Evolutionary conservation across 2,797 vertebrate genomes (phyloP).

Genomic region (Mustela erminea): DNA sequence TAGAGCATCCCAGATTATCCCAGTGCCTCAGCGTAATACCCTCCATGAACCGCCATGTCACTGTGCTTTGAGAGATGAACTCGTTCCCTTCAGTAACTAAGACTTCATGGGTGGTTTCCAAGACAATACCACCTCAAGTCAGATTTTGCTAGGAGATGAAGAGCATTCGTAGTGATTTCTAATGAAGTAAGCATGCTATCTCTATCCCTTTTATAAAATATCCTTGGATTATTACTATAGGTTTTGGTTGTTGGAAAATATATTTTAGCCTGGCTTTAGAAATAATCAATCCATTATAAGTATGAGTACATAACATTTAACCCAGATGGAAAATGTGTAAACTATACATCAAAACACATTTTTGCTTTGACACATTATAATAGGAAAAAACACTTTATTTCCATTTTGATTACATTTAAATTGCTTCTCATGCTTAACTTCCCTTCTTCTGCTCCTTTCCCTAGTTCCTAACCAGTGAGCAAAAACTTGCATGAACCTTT

Average conservation of each 20-base stretch:
- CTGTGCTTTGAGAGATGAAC: too few relatives aligned
- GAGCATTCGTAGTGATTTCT: neutral
- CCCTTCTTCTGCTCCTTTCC: neutral
- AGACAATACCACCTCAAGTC: neutral
- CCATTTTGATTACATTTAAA: neutral
- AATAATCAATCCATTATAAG: neutral
- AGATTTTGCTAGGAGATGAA: neutral
- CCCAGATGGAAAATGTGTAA: neutral
- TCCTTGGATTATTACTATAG: neutral
- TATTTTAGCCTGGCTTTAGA: neutral
- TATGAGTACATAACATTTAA: neutral
- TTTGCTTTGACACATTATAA: neutral
- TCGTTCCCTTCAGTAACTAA: accelerated
- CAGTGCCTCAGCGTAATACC: neutral
- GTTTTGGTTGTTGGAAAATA: neutral
- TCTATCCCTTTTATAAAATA: neutral
- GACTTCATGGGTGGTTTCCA: neutral
- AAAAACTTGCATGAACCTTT: neutral
- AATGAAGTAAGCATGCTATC: neutral
- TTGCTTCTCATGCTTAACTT: neutral
- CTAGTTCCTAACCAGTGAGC: neutral
- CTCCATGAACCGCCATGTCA: accelerated
- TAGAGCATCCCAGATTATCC: neutral
- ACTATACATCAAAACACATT: neutral
- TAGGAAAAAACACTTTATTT: neutral